Conservation (phyloP, 2,888 invertebrate genomes). For the Prenolepis imparis region DNA sequence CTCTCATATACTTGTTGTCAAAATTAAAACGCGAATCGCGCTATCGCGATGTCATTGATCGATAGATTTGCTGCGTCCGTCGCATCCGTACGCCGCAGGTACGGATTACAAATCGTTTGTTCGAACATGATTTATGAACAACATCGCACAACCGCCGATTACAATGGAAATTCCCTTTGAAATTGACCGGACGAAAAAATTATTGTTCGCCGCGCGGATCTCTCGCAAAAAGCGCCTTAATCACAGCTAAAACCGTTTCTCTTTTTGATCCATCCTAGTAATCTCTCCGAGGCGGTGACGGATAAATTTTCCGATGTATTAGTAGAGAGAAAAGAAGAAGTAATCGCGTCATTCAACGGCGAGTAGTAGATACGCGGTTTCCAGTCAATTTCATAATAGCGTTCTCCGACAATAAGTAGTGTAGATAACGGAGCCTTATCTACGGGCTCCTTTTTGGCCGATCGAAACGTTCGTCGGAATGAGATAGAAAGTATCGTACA, state of each 20-base stretch:
- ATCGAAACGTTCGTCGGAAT: constrained; percentile 57
- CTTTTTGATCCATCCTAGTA: neutral
- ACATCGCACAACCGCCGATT: constrained; percentile 39
- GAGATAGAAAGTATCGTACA: constrained; percentile 70
- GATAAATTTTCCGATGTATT: constrained; percentile 4
- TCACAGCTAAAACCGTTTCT: constrained; percentile 38
- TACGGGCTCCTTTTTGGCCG: constrained; percentile 35
- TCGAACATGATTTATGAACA: constrained; percentile 66
- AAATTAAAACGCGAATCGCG: constrained; percentile 41
- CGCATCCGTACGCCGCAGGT: constrained; percentile 25
- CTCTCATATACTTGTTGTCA: constrained; percentile 27
- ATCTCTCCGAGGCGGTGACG: neutral
- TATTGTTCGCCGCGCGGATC: constrained; percentile 55
- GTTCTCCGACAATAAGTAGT: constrained; percentile 68
- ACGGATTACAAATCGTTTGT: constrained; percentile 59
- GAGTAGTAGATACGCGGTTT: constrained; percentile 49
- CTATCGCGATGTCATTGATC: constrained; percentile 45
- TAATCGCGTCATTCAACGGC: constrained; percentile 60
- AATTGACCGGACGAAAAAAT: constrained; percentile 62
- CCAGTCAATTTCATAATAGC: constrained; percentile 60
- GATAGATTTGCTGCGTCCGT: constrained; percentile 51
- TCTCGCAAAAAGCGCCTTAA: constrained; percentile 57
- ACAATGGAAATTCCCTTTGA: constrained; percentile 55
- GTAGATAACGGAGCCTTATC: constrained; percentile 71
- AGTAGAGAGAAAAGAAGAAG: constrained; percentile 57